Conservation (phyloP, 2,113 vertebrate species). For the Xenopus laevis region DNA sequence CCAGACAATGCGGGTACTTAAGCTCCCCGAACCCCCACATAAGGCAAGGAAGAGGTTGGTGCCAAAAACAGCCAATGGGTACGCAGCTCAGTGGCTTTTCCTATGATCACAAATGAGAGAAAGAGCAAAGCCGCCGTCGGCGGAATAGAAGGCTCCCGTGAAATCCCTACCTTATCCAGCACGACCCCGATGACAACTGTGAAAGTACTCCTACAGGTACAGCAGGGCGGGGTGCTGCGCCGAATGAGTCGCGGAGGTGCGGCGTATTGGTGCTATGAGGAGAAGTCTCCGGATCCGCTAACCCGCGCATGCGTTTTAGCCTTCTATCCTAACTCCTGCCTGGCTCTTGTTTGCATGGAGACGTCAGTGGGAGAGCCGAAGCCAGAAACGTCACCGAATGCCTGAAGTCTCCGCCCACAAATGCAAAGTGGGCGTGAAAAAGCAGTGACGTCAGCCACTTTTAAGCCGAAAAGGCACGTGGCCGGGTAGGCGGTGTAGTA, state of each 20-base stretch:
- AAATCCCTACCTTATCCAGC: background rate
- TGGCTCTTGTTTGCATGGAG: conserved; percentile 13
- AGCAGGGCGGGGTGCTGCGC: too few relatives aligned
- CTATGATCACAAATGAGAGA: background rate
- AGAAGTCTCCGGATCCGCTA: conserved; percentile 24
- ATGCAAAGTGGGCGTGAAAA: background rate
- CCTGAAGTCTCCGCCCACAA: conserved; percentile 20
- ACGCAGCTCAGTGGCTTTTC: background rate
- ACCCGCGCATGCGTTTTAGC: conserved; percentile 25
- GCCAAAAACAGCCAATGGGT: background rate
- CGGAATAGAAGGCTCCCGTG: too few relatives aligned
- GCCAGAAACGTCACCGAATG: conserved; percentile 5
- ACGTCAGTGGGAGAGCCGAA: conserved; percentile 13
- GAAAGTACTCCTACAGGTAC: too few relatives aligned
- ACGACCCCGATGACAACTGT: background rate
- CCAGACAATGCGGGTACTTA: background rate
- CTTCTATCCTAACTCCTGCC: background rate
- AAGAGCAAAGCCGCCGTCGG: background rate
- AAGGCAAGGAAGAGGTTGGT: background rate
- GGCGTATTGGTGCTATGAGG: background rate
- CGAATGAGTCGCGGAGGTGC: background rate
- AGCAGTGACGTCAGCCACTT: conserved; percentile 4
- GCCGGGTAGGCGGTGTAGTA: too few relatives aligned
- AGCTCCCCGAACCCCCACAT: conserved; percentile 6
- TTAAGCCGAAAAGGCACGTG: conserved; percentile 8